Evolutionary conservation across 1,140 invertebrate genomes (phyloP).

Genomic region (Laodelphax striatellus): DNA sequence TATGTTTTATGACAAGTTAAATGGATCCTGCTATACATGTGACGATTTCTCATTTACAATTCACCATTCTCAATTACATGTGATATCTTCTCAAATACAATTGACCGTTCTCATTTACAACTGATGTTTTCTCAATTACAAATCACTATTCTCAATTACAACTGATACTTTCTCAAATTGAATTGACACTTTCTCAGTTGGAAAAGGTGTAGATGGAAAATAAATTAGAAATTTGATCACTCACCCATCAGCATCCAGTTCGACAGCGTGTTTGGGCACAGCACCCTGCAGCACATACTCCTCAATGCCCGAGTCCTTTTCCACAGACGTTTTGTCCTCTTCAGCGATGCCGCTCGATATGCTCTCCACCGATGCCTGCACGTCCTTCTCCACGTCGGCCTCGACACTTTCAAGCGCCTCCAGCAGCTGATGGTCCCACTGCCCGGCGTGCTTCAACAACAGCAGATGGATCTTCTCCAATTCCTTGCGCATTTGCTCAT

Average conservation of each 20-base stretch:
- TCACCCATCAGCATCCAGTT: conserved; percentile 29
- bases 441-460: conserved; percentile 48
- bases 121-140: no score
- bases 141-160: no score
- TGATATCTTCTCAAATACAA: no score
- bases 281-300: conserved; percentile 50
- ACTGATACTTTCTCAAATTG: no score
- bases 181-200: no score
- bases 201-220: no score
- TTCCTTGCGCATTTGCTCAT: conserved; percentile 70
- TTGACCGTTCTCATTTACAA: no score
- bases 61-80: no score
- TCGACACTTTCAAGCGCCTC: conserved; percentile 32
- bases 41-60: no score
- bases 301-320: conserved; percentile 35
- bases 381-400: conserved; percentile 31
- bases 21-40: no score
- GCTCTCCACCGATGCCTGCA: conserved; percentile 21
- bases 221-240: no score
- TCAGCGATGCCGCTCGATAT: not conserved
- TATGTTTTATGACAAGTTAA: no score
- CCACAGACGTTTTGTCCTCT: conserved; percentile 12
- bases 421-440: conserved; percentile 32
- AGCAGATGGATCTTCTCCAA: conserved; percentile 59
- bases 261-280: conserved; percentile 44